Conservation (phyloP, 1,140 invertebrate genomes). For the Scaptodrosophila lebanonensis region DNA sequence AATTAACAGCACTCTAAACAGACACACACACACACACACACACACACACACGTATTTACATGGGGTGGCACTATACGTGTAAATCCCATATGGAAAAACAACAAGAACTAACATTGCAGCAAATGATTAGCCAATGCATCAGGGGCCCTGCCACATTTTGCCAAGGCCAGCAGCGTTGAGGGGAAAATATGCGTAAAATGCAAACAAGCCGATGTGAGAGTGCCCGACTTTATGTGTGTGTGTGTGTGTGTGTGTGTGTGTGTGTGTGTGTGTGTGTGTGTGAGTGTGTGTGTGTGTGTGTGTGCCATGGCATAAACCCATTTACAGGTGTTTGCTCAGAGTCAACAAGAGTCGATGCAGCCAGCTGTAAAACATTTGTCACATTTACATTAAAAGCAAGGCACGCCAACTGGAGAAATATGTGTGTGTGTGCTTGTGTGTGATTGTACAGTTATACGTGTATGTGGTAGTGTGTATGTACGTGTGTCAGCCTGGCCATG, state of each 20-base stretch:
- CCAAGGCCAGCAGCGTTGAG: conserved; percentile 16
- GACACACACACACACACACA: not conserved
- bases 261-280: conserved; percentile 12
- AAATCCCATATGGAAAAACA: conserved; percentile 49
- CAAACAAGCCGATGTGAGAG: conserved; percentile 34
- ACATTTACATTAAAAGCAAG: conserved; percentile 71
- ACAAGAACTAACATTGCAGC: conserved; percentile 34
- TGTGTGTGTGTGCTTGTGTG: conserved; percentile 17
- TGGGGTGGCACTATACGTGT: conserved; percentile 20
- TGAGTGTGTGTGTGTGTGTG: conserved; percentile 6
- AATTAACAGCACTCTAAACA: conserved; percentile 16
- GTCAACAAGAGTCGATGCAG: conserved; percentile 59
- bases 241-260: not conserved
- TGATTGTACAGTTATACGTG: not conserved
- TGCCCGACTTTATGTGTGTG: conserved; percentile 4
- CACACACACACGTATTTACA: no score
- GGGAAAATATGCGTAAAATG: conserved; percentile 53
- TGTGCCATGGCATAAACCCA: conserved; percentile 55
- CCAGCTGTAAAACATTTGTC: conserved; percentile 72
- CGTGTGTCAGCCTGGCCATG: conserved; percentile 20
- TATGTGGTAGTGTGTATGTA: not conserved
- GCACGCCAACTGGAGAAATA: conserved; percentile 26
- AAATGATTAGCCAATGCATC: not conserved
- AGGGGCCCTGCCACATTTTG: conserved; percentile 6
- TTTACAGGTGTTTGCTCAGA: conserved; percentile 70